Conservation (phyloP, 2,113 vertebrate species). For the Podarcis muralis region DNA sequence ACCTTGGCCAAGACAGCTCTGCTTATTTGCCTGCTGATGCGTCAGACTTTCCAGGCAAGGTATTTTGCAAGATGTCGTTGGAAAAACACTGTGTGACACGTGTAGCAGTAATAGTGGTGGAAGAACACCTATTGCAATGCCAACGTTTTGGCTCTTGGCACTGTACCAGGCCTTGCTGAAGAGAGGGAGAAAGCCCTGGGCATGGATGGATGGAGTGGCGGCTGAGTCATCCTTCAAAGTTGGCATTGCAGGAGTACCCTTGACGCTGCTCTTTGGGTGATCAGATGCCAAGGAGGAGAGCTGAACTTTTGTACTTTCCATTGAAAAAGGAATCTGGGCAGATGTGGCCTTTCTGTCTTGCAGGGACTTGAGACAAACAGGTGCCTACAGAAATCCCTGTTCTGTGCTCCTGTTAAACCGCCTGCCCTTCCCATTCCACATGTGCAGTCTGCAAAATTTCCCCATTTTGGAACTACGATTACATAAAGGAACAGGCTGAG, state of each 20-base stretch:
- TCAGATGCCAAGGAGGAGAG: background rate
- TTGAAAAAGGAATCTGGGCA: background rate
- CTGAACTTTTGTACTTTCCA: background rate
- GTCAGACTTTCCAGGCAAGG: background rate
- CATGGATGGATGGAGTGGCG: accelerated
- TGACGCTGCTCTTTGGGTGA: background rate
- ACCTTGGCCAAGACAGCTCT: background rate
- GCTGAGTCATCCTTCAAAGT: too few relatives aligned
- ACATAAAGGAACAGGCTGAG: background rate
- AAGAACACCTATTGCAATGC: background rate
- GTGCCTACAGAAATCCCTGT: background rate
- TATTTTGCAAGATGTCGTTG: background rate
- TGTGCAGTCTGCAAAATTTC: background rate
- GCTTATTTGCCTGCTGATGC: background rate
- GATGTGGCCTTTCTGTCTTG: background rate
- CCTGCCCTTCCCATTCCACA: background rate
- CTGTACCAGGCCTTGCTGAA: background rate
- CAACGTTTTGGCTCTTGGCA: background rate
- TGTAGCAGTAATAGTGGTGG: too few relatives aligned
- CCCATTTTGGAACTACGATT: too few relatives aligned
- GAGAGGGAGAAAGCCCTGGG: too few relatives aligned
- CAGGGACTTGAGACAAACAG: background rate
- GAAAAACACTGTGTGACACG: background rate
- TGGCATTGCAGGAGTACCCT: background rate
- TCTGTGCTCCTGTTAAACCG: background rate